Evolutionary conservation across 2,888 invertebrate genomes (phyloP).

Genomic region (Euspilapteryx auroguttella): DNA sequence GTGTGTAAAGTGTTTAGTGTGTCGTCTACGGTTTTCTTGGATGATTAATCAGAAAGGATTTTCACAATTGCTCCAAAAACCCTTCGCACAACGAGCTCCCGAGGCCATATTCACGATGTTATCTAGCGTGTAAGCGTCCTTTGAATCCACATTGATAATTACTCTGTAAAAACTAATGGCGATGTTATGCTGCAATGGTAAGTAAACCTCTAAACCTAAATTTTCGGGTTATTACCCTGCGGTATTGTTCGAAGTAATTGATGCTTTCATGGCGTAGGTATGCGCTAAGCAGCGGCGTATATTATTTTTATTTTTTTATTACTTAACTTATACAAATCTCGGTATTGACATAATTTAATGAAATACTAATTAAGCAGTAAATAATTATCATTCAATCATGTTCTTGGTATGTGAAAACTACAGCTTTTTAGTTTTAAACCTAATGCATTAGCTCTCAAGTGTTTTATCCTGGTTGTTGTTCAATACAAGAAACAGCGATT

Average conservation of each 20-base stretch:
- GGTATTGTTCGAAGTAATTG: constrained; percentile 39
- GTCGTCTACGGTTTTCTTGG: constrained; percentile 28
- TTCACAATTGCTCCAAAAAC: constrained; percentile 55
- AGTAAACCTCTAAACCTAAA: no score
- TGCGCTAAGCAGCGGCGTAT: no score
- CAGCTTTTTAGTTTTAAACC: no score
- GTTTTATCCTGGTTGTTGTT: no score
- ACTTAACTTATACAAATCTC: no score
- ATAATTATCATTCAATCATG: no score
- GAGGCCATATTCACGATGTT: constrained; percentile 70
- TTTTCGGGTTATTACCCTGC: no score
- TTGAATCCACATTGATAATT: constrained; percentile 48
- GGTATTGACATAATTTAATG: no score
- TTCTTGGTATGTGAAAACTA: no score
- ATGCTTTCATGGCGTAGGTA: constrained; percentile 36
- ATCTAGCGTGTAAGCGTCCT: constrained; percentile 59
- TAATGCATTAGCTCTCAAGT: no score
- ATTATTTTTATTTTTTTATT: constrained; percentile 34
- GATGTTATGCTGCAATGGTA: constrained; percentile 36
- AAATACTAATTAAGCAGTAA: no score
- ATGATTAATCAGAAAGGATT: constrained; percentile 23
- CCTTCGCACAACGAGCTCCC: constrained; percentile 49
- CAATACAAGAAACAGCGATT: no score
- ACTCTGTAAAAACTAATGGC: constrained; percentile 35
- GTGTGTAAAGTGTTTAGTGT: constrained; percentile 24